Conservation (phyloP, 2,888 invertebrate genomes). For the Parapristionchus giblindavisi region DNA sequence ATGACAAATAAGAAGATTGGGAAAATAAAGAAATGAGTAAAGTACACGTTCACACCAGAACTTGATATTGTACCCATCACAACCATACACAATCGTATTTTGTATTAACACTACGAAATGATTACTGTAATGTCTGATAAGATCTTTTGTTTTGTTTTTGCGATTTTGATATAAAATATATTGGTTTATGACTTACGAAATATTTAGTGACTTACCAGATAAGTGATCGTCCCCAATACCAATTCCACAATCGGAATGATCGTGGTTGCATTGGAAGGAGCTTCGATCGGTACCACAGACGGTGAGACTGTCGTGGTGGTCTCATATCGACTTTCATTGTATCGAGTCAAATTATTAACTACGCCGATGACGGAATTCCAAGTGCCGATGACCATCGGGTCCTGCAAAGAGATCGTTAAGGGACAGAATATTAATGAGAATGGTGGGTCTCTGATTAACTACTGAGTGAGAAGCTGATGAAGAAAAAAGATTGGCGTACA, state of each 20-base stretch:
- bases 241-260: conserved; percentile 62
- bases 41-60: not conserved
- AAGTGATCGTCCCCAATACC: conserved; percentile 76
- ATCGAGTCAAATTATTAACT: too few species aligned
- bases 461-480: not conserved
- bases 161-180: not conserved
- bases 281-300: too few species aligned
- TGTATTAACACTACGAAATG: not conserved
- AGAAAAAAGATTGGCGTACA: not conserved
- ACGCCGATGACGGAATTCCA: conserved; percentile 5
- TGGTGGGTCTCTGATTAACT: not conserved
- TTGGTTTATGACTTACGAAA: not conserved
- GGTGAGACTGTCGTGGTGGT: conserved; percentile 18
- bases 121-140: not conserved
- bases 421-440: not conserved
- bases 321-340: too few species aligned
- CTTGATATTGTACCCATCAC: too few species aligned
- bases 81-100: too few species aligned
- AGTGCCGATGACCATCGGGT: conserved; percentile 36
- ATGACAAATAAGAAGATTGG: conserved; percentile 1
- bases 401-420: not conserved
- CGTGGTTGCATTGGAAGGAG: too few species aligned
- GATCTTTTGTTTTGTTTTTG: not conserved
- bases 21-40: not conserved
- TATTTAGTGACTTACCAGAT: conserved; percentile 76